Evolutionary conservation across 2,113 vertebrate genomes (phyloP).

Genomic region (Nerophis lumbriciformis): DNA sequence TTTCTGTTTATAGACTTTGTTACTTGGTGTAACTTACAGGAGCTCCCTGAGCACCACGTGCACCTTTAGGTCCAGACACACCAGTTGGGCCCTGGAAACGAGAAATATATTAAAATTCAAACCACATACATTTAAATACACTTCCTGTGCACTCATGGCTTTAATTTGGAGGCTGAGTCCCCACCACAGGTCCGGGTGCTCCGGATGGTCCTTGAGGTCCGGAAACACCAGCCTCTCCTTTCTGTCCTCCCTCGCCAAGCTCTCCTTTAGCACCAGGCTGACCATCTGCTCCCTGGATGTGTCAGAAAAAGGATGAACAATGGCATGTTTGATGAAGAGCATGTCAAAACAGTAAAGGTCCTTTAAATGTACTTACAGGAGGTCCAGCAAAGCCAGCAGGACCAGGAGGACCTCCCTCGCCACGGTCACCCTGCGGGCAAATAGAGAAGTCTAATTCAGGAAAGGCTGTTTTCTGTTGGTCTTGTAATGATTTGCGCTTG

Average conservation of each 20-base stretch:
- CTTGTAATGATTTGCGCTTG: no score
- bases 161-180: constrained; percentile 22
- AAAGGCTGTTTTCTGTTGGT: no score
- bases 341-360: not conserved
- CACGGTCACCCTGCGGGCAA: constrained; percentile 84
- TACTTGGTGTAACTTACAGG: constrained; percentile 74
- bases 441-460: constrained; percentile 12
- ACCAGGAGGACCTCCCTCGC: constrained; percentile 88
- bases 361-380: constrained; percentile 79
- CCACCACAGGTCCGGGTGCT: constrained; percentile 91
- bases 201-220: constrained; percentile 94
- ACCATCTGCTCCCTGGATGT: constrained; percentile 84
- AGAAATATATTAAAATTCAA: not conserved
- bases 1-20: not conserved
- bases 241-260: constrained; percentile 86
- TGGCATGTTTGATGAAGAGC: not conserved
- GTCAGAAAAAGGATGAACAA: constrained; percentile 8
- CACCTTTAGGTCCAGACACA: constrained; percentile 88
- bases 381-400: constrained; percentile 97
- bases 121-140: not conserved
- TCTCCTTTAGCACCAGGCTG: constrained; percentile 94
- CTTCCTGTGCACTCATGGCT: not conserved
- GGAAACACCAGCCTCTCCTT: constrained; percentile 83
- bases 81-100: constrained; percentile 85
- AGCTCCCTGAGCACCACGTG: constrained; percentile 89